Evolutionary conservation across 1,140 invertebrate genomes (phyloP), one percentile per base, ranked within the genome.

Genomic region (Saxidomus purpurata): DNA sequence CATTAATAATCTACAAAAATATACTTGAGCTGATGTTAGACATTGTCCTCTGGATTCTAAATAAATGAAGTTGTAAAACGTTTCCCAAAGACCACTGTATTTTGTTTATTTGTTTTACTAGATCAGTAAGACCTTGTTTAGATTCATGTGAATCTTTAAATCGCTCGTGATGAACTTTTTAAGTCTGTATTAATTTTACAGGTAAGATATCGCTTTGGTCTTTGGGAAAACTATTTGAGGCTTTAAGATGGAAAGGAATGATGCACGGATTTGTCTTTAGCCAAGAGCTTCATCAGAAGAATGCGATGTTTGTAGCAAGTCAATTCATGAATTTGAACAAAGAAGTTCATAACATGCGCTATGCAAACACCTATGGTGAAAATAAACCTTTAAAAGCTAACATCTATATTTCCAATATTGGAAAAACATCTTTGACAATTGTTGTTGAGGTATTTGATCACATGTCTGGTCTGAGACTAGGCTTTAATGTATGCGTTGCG

Each of bases 141-240:
- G 25, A 69, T 28, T 0, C 15, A 43, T 43, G 15, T 43, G 43
- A 8, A 8, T 43, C 43, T 49, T 36, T 25, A 31, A 49, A 47
- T 28, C n/a, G n/a, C n/a, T n/a, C n/a, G n/a, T n/a, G n/a, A n/a
- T n/a, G n/a, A n/a, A n/a, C n/a, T n/a, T n/a, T n/a, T n/a, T n/a
- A n/a, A n/a, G 19, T 76, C 17, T 81, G 6, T 22, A 40, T 61
- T n/a, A 25, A 13, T 63, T 84, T 67, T 67, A 43, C 63, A 84
- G 81, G 81, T 15, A 63, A 67, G 49, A 9, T 84, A 15, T 69
- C 28, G 4, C 38, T 84, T 4, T 84, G 81, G 81, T 69, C 59
- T 43, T 49, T 84, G 36, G 59, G 55, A 49, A 84, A 84, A 47
- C 22, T 84, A 25, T 25, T 47, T 43, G 81, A 84, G 61, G 36